Base-by-base conservation (phyloP, 2,113 vertebrate genomes). In the Scomber colias region DNA sequence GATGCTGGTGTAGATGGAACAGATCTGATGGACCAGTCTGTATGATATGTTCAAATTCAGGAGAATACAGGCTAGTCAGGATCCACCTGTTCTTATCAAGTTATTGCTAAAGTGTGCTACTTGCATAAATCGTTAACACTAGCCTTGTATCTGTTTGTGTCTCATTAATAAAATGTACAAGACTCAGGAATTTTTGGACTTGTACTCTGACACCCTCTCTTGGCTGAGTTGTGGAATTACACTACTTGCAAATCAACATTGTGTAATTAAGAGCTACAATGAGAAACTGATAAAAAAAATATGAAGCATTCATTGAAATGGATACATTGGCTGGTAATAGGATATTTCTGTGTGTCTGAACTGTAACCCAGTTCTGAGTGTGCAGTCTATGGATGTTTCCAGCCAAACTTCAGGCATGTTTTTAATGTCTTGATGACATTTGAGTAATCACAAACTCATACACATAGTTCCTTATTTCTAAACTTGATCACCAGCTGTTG, bases 211-310 rank as follows among this genome's bases (percentile, higher is more conserved):
- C 73, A n/a, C 76, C 70, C 67, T 73, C 86, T 60, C 5, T 46
- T 87, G 88, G 55, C 35, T 17, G 11, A 66, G 0, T 9, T 6
- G 11, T 77, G 77, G 7, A 74, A 82, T 53, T 84, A 74, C 86
- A 40, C 35, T 40, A 7, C 8, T 40, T 40, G 35, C 35, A 40
- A 40, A 40, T 40, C 35, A 7, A 40, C 35, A 40, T 40, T 40
- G 35, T 40, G 35, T 40, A 40, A 40, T 40, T 40, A 40, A 40
- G 9, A 40, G 9, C 7, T 40, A 40, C 9, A 7, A 40, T 40
- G 35, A 40, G 5, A 40, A 40, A 40, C 35, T 40, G 9, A 9
- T 40, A 9, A 40, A 40, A 35, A 21, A 27, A 27, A 27, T 40
- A 40, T 40, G 7, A 9, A 68, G 45, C 7, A 62, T 62, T 62